Percentiles rank a stretch among this genome's conserved stretches.
These are phyloP conservation scores for Alosa sapidissima DNA, from an alignment of 2,797 vertebrate species.

Conservation along the genomic window DNA sequence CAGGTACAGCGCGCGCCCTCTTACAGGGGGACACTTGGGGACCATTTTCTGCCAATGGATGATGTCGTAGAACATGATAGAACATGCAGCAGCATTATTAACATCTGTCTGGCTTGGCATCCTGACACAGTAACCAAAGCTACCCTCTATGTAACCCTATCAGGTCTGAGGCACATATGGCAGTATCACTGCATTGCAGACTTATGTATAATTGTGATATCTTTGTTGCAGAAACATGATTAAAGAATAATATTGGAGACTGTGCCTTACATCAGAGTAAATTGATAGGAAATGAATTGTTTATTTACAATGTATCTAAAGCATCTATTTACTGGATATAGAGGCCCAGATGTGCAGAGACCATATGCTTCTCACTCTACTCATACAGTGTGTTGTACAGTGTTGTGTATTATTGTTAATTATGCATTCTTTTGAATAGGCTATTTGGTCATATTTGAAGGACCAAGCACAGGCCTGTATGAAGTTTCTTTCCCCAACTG, in stretches of 20 bases:
- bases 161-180: background rate
- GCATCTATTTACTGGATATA: no score
- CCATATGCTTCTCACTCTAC: background rate
- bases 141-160: background rate
- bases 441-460: no score
- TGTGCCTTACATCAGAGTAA: background rate
- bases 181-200: background rate
- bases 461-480: background rate
- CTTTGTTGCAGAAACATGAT: background rate
- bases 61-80: background rate
- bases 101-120: background rate
- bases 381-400: background rate
- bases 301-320: background rate
- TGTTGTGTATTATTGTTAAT: background rate
- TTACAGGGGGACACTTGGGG: slow-evolving; percentile 6
- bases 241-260: background rate
- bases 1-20: slow-evolving; percentile 72
- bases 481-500: background rate
- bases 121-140: background rate
- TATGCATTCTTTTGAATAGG: background rate
- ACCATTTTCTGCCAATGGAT: background rate
- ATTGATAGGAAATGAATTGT: background rate
- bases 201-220: background rate
- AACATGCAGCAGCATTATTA: slow-evolving; percentile 2
- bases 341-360: background rate